Conservation (phyloP, 2,113 vertebrate species). For the Orientallactaga bullata region DNA sequence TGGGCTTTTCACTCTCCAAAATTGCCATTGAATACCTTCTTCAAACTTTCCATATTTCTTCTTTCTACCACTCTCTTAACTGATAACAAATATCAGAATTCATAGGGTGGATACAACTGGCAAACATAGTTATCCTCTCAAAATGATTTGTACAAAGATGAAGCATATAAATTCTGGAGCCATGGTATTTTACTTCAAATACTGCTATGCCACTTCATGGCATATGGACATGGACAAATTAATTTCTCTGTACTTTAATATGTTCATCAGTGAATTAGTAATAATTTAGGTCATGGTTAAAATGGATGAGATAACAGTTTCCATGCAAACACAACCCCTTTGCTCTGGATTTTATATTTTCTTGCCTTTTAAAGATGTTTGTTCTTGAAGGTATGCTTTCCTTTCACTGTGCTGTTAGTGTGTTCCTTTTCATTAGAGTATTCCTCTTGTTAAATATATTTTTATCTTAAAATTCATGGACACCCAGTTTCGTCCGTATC, state of each 20-base stretch:
- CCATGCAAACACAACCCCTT: neutral
- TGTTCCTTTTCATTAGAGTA: neutral
- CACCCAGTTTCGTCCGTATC: neutral
- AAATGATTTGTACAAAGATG: neutral
- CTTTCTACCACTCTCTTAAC: neutral
- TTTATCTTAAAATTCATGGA: slow-evolving; percentile 21
- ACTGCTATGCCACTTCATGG: neutral
- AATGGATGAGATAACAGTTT: neutral
- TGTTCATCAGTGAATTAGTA: neutral
- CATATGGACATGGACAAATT: neutral
- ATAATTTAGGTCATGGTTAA: slow-evolving; percentile 1
- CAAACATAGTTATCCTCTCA: neutral
- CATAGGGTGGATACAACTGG: neutral
- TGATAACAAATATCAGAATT: neutral
- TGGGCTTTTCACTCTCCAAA: neutral
- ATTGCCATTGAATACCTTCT: neutral
- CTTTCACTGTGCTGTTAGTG: neutral
- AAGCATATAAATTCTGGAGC: neutral
- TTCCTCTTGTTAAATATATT: neutral
- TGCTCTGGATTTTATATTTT: neutral
- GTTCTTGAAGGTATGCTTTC: neutral
- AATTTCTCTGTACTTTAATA: neutral
- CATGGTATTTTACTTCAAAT: neutral
- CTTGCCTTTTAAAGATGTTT: neutral
- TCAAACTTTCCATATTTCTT: neutral